Evolutionary conservation across 2,888 invertebrate genomes (phyloP), one percentile per base, ranked within the genome.

Genomic region (Pycnomerus fuliginosus): DNA sequence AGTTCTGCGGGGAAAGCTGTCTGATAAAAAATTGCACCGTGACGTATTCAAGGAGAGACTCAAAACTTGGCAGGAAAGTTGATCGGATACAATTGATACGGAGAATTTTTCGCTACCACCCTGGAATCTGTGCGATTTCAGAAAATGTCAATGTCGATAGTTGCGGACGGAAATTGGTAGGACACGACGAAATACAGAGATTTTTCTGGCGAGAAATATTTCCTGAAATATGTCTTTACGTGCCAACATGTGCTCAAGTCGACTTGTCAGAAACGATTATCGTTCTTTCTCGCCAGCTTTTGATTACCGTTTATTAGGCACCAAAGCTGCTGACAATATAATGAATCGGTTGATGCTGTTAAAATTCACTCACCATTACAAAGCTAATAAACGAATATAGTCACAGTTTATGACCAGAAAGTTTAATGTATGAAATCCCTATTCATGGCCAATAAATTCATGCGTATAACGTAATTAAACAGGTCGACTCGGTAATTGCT

Each of bases 1-100:
- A 46, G 50, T 50, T 55, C 49, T 46, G 42, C 42, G 52, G 44
- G 47, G 51, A 52, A 55, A 57, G 52, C 54, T 48, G 53, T 56
- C 53, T 44, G 50, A 48, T 50, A 50, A 52, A 48, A 50, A 53
- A 48, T 50, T 48, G 45, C 38, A 50, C 24, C 31, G 30, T 20
- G 47, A 47, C 47, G 47, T 50, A 50, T 50, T 52, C 44, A 48
- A 39, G 35, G 34, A 36, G 30, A 24, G 35, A 36, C 25, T 48
- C 29, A 36, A 46, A 33, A 30, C 24, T 42, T n/a, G 27, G 29
- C 25, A 44, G 44, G 32, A 38, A 34, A 44, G 24, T 34, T 24
- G 44, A 39, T 34, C 38, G 43, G 36, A 36, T 35, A 44, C 44
- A 38, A 44, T 44, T 33, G 44, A 44, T 44, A 44, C 34, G 39